Evolutionary conservation across 2,113 vertebrate genomes (phyloP), one percentile per base, ranked within the genome.

Genomic region (Illadopsis cleaveri): DNA sequence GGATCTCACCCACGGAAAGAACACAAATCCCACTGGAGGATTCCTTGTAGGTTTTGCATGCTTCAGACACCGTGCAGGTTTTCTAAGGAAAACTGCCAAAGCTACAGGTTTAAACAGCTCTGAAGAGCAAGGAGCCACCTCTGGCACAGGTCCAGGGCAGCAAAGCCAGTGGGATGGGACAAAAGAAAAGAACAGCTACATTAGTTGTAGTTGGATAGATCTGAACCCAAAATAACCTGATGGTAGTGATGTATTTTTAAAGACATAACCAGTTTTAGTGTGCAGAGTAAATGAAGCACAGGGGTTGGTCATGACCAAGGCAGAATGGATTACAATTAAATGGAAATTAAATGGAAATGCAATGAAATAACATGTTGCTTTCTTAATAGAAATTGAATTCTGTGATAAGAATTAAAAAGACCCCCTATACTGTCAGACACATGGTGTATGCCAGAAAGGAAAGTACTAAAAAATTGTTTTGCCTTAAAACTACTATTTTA

Each of bases 1-100:
- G 27, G 24, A 31, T 37, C 23, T 20, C 54, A 53, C 20, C 14
- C 33, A 6, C 13, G 0, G 19, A 27, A 24, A 72, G 8, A 48
- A 7, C 50, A 82, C 66, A 77, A 66, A 76, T 54, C 40, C 50
- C 2, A 6, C 54, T 11, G 15, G 19, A 61, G 22, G 37, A 54
- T 25, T 64, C 65, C 57, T 18, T 8, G 45, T 2, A 40, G 51
- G 27, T n/a, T 72, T 64, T 31, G 35, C 27, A 47, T 8, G 27
- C 65, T 38, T 57, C 50, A 12, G 91, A 75, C 8, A 54, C 0
- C 0, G 7, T 5, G 23, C 58, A 73, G 24, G 17, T 64, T 76
- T 93, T 65, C 51, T 56, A 64, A 40, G 28, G 45, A 47, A 76
- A 80, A 42, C 50, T 21, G 17, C 22, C 21, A 23, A 54, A 84